A percentile compares a stretch with the other conserved stretches of the same genome.
phyloP scores from a whole-genome alignment of 2,797 vertebrate species.

The Poliocrania exsul region DNA sequence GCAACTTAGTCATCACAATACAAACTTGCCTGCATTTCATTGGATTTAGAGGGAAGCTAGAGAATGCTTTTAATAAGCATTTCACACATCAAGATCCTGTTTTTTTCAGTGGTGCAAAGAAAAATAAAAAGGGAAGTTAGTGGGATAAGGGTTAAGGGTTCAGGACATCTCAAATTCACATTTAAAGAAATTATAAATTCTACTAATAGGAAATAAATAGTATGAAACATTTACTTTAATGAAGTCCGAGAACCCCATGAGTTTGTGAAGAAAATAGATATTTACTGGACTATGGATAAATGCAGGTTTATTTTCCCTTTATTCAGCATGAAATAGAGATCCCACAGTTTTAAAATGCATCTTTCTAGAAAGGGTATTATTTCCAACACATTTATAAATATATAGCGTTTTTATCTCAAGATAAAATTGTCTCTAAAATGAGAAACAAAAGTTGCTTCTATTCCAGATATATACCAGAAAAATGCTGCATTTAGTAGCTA shows the following conservation, averaged over 20 bases:
- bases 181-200: background rate
- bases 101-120: background rate
- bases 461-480: background rate
- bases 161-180: accelerated
- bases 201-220: background rate
- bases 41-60: background rate
- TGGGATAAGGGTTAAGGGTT: background rate
- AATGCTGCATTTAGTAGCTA: constrained; percentile 57
- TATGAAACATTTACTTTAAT: background rate
- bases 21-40: background rate
- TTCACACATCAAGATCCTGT: background rate
- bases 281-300: constrained; percentile 13
- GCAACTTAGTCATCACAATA: background rate
- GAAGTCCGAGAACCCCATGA: background rate
- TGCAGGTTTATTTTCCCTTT: constrained; percentile 36
- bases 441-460: constrained; percentile 4
- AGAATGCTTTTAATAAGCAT: background rate
- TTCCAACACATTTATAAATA: constrained; percentile 42
- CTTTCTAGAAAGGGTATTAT: background rate
- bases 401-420: background rate
- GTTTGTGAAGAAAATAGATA: background rate
- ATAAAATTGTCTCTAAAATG: constrained; percentile 53
- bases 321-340: constrained; percentile 30
- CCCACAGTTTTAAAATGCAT: background rate
- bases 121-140: background rate